Percentiles rank a stretch among this genome's conserved stretches.
Evolutionary conservation across 2,797 vertebrate genomes (phyloP).

Genomic region (Furcifer pardalis): DNA sequence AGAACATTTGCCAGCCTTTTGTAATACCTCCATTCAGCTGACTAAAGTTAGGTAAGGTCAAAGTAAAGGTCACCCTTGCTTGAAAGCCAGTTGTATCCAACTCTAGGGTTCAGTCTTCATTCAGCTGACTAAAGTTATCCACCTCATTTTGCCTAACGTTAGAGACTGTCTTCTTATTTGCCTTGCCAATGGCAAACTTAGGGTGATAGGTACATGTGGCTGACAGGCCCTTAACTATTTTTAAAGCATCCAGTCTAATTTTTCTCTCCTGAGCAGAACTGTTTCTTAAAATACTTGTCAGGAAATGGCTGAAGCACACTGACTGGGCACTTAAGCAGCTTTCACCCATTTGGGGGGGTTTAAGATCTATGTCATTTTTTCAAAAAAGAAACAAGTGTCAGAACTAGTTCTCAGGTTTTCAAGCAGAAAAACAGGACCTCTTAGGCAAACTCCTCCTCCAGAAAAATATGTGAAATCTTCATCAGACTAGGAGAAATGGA

Average conservation of each 20-base stretch:
- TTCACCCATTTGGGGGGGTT: slow-evolving; percentile 1
- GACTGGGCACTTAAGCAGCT: slow-evolving; percentile 18
- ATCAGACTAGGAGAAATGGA: not conserved
- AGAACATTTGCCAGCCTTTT: too few relatives aligned
- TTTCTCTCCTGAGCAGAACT: not conserved
- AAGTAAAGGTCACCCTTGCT: too few relatives aligned
- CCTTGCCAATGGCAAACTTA: too few relatives aligned
- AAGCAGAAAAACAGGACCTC: not conserved
- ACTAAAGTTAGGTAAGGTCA: too few relatives aligned
- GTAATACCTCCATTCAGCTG: too few relatives aligned
- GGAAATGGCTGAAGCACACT: not conserved
- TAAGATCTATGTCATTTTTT: slow-evolving; percentile 27
- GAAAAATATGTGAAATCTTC: not conserved
- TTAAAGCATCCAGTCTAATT: too few relatives aligned
- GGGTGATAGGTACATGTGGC: not conserved
- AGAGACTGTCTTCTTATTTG: too few relatives aligned
- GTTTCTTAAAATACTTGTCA: not conserved
- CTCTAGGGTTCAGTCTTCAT: too few relatives aligned
- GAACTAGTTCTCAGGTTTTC: not conserved
- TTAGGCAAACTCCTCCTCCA: not conserved
- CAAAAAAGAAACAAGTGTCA: slow-evolving; percentile 16
- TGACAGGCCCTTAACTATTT: not conserved
- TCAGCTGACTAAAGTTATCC: too few relatives aligned
- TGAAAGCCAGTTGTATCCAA: too few relatives aligned
- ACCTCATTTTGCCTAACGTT: too few relatives aligned